These are phyloP conservation scores for Erythrocebus patas DNA, from an alignment of 2,113 vertebrate species.

Conservation along the genomic window DNA sequence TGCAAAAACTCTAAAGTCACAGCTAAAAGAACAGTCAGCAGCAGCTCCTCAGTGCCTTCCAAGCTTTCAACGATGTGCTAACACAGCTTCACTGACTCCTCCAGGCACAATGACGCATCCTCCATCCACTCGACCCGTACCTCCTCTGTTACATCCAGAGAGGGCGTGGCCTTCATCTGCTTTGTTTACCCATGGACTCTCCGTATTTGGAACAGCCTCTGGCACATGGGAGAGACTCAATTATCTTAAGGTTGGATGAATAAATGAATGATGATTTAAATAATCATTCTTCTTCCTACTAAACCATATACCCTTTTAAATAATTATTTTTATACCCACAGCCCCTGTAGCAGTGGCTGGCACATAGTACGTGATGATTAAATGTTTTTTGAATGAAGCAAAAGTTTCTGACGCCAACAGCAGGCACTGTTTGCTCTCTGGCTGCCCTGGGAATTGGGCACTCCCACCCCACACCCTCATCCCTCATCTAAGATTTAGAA, in stretches of 20 bases:
- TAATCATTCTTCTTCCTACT: not conserved
- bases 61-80: not conserved
- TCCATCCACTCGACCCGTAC: rapidly evolving
- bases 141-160: not conserved
- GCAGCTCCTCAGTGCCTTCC: not conserved
- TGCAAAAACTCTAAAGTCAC: not conserved
- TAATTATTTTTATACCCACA: not conserved
- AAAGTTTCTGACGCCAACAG: not conserved
- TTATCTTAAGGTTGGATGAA: not conserved
- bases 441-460: not conserved
- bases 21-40: not conserved
- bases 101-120: not conserved
- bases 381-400: not conserved
- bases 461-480: not conserved
- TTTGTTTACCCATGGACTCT: not conserved
- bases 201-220: not conserved
- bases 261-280: not conserved
- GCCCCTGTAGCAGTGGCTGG: not conserved
- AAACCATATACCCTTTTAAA: not conserved
- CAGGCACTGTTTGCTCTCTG: not conserved
- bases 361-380: not conserved
- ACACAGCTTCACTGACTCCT: not conserved
- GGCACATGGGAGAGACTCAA: not conserved
- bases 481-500: not conserved
- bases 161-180: not conserved